phyloP scores from a whole-genome alignment of 2,888 invertebrate species.

The Clostera curtula region DNA sequence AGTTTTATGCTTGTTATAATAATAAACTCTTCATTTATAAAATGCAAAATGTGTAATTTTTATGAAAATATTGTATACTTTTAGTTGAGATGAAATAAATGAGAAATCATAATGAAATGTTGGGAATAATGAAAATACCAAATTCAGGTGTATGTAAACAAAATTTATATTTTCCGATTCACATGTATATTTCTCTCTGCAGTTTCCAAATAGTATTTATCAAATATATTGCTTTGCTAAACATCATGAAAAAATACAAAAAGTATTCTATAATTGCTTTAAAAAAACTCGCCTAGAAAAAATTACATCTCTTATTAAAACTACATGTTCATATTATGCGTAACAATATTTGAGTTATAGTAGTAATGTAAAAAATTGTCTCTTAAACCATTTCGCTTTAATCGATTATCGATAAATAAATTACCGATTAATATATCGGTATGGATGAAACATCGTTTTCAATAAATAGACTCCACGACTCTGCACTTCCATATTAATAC shows the following conservation, averaged over 20 bases:
- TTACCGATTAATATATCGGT: too few relatives aligned
- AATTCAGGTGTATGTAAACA: conserved; percentile 63
- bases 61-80: too few relatives aligned
- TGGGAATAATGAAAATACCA: conserved; percentile 46
- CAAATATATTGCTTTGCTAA: conserved; percentile 70
- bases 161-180: conserved; percentile 65
- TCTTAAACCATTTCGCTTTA: conserved; percentile 30
- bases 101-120: too few relatives aligned
- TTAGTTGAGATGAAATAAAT: too few relatives aligned
- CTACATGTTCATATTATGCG: conserved; percentile 66
- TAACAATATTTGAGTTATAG: conserved; percentile 45
- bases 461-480: conserved; percentile 64
- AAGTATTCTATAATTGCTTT: conserved; percentile 62
- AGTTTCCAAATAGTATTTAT: conserved; percentile 56
- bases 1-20: too few relatives aligned
- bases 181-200: conserved; percentile 57
- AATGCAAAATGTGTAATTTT: too few relatives aligned
- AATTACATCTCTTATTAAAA: conserved; percentile 54
- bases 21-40: too few relatives aligned
- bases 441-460: too few relatives aligned
- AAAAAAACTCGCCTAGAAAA: conserved; percentile 64
- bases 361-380: conserved; percentile 37
- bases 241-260: conserved; percentile 69
- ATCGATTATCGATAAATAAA: too few relatives aligned
- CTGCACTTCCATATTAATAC: conserved; percentile 60